Percentiles rank a stretch among this genome's conserved stretches.
Conservation (phyloP, 2,113 vertebrate species). For the Pachypanchax playfairii region DNA sequence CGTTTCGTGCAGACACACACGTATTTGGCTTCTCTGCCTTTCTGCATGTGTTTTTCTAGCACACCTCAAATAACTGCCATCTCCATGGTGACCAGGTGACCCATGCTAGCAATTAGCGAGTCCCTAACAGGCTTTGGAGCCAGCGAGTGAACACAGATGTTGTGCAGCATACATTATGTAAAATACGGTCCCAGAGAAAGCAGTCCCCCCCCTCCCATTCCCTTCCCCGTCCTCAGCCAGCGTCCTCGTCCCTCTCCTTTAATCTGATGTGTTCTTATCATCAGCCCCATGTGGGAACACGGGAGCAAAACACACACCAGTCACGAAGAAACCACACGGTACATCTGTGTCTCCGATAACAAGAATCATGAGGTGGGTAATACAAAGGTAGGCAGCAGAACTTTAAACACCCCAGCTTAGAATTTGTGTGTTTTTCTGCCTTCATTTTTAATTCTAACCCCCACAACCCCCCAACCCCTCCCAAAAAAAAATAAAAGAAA, state of each 20-base stretch:
- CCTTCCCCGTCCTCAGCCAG: conserved; percentile 23
- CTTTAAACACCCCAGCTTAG: conserved; percentile 27
- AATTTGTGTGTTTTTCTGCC: conserved; percentile 41
- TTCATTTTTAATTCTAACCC: conserved; percentile 48
- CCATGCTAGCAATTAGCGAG: conserved; percentile 70
- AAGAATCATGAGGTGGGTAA: conserved; percentile 27
- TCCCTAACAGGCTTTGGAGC: conserved; percentile 56
- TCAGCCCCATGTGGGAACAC: conserved; percentile 29
- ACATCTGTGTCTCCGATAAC: conserved; percentile 30
- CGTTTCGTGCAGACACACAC: conserved; percentile 7
- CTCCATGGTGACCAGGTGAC: conserved; percentile 74
- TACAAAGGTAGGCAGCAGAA: conserved; percentile 35
- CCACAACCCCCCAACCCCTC: too few relatives aligned
- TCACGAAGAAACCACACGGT: conserved; percentile 24
- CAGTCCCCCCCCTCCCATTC: too few relatives aligned
- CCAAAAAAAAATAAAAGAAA: conserved; percentile 7
- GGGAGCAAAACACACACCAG: conserved; percentile 35
- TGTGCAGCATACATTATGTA: conserved; percentile 67
- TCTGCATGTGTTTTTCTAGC: conserved; percentile 21
- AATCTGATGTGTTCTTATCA: conserved; percentile 57
- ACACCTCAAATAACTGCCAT: conserved; percentile 59
- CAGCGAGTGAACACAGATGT: conserved; percentile 52
- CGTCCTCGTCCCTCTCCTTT: conserved; percentile 44
- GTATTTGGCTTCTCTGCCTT: conserved; percentile 1
- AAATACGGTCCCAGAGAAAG: conserved; percentile 61